Conservation (phyloP, 2,797 vertebrate species). For the Pelodytes ibericus region DNA sequence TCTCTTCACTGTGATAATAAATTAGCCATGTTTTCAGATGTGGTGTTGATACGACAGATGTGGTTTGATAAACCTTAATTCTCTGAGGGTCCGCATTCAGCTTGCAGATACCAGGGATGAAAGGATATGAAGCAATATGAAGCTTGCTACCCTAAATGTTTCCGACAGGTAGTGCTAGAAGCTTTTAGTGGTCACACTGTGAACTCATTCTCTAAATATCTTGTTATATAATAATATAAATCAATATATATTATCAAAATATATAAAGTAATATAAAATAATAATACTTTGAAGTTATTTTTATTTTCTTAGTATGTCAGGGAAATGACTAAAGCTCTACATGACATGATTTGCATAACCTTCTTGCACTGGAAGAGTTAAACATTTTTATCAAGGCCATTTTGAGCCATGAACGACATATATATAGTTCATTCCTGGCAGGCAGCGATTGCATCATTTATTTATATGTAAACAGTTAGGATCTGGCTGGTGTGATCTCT, state of each 20-base stretch:
- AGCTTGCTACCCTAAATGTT: background rate
- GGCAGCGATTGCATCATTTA: conserved; percentile 1
- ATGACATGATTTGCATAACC: too few species aligned
- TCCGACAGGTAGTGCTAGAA: too few species aligned
- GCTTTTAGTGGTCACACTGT: too few species aligned
- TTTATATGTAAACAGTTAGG: conserved; percentile 11
- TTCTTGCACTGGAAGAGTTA: too few species aligned
- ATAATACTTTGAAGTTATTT: too few species aligned
- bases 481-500: background rate
- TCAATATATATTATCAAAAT: too few species aligned
- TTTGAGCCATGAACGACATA: background rate
- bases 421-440: conserved; percentile 3
- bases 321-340: too few species aligned
- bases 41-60: conserved; percentile 40
- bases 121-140: background rate
- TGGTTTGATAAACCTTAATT: conserved; percentile 26
- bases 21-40: conserved; percentile 44
- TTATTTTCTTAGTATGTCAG: too few species aligned
- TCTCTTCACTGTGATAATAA: conserved; percentile 36
- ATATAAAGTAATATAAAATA: too few species aligned
- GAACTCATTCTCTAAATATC: too few species aligned
- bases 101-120: conserved; percentile 20
- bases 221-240: too few species aligned
- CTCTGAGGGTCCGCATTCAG: conserved; percentile 27
- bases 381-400: too few species aligned